These are phyloP conservation scores for Nemopilema nomurai DNA, from an alignment of 30 jellyfish, hydroid and myxozoan species.

Conservation along the genomic window DNA sequence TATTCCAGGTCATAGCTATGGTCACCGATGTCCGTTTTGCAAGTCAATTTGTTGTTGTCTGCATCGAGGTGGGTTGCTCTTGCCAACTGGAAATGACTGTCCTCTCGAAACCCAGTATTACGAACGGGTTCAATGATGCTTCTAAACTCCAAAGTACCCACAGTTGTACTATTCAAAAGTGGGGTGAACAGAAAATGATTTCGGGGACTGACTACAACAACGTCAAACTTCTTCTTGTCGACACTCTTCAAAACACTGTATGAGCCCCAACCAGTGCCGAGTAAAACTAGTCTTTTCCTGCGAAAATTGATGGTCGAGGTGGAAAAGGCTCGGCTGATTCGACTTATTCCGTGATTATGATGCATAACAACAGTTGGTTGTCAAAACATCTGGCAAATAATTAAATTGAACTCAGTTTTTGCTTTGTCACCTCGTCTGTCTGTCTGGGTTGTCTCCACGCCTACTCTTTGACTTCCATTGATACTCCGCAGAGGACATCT, in stretches of 20 bases:
- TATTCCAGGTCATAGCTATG: constrained; percentile 60
- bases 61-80: constrained; percentile 77
- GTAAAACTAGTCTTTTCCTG: constrained; percentile 76
- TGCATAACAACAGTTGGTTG: too few species aligned
- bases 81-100: constrained; percentile 95
- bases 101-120: constrained; percentile 83
- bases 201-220: constrained; percentile 96
- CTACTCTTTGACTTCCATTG: too few species aligned
- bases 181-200: constrained; percentile 97
- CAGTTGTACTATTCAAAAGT: constrained; percentile 92
- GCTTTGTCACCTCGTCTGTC: too few species aligned
- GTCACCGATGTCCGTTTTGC: constrained; percentile 71
- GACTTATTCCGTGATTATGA: neutral
- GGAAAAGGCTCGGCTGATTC: constrained; percentile 2
- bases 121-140: constrained; percentile 97
- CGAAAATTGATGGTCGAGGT: neutral
- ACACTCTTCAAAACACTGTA: constrained; percentile 87
- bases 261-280: constrained; percentile 99
- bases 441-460: too few species aligned
- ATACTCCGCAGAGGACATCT: too few species aligned
- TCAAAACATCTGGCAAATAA: neutral
- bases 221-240: constrained; percentile 78
- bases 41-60: constrained; percentile 58
- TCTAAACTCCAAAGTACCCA: constrained; percentile 95
- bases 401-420: neutral